These are phyloP conservation scores for Onchidella celtica DNA, from an alignment of 2,888 invertebrate species.

Conservation along the genomic window DNA sequence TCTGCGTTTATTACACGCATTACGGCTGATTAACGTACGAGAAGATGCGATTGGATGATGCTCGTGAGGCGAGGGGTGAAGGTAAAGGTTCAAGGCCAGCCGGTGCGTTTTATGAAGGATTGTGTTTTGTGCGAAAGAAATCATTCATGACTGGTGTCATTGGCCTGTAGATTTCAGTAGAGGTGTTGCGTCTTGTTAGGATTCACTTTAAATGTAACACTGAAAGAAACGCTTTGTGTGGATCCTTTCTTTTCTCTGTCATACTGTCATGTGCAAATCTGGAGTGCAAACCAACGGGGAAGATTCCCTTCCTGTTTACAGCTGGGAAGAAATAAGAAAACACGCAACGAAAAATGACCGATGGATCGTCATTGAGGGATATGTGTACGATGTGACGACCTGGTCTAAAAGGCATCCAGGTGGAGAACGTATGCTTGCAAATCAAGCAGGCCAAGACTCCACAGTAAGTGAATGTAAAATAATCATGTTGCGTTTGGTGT, in stretches of 20 bases:
- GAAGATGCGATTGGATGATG: slow-evolving; percentile 31
- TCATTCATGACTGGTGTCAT: no score
- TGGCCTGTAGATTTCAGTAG: no score
- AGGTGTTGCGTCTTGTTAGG: no score
- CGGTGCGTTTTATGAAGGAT: slow-evolving; percentile 29
- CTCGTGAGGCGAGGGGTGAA: slow-evolving; percentile 43
- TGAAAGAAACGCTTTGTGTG: no score
- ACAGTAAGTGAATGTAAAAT: slow-evolving; percentile 63
- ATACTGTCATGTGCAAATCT: slow-evolving; percentile 39
- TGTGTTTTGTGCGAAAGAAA: not conserved
- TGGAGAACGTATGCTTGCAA: slow-evolving; percentile 69
- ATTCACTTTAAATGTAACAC: no score
- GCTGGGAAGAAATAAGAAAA: slow-evolving; percentile 72
- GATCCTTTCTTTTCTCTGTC: no score
- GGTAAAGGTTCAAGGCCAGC: slow-evolving; percentile 39
- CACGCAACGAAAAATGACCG: slow-evolving; percentile 68
- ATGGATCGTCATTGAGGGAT: slow-evolving; percentile 74
- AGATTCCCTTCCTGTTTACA: slow-evolving; percentile 40
- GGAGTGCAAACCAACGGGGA: slow-evolving; percentile 9
- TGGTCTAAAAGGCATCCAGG: slow-evolving; percentile 76
- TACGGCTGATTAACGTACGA: slow-evolving; percentile 20
- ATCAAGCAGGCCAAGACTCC: slow-evolving; percentile 78
- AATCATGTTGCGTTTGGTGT: no score
- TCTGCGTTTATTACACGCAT: slow-evolving; percentile 6
- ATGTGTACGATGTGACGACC: slow-evolving; percentile 73